Evolutionary conservation across 2,113 vertebrate genomes (phyloP).

Genomic region (Meleagris gallopavo): DNA sequence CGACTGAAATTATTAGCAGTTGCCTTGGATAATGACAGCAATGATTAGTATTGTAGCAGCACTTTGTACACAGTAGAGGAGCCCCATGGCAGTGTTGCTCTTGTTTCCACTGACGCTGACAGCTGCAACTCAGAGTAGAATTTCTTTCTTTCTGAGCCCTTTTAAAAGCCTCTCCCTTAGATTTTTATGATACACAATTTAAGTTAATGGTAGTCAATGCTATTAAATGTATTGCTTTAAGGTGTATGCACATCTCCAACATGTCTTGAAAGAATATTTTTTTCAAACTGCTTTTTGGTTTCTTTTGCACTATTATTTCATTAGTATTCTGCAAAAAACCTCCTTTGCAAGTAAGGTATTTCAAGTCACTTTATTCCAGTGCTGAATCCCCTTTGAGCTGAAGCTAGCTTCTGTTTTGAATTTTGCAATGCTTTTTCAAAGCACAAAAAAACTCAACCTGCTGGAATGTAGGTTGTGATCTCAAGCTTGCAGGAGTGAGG

Average conservation of each 20-base stretch:
- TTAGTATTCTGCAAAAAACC: not conserved
- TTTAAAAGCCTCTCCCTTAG: not conserved
- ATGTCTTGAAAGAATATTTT: not conserved
- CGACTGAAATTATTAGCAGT: fast-evolving
- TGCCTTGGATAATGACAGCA: not conserved
- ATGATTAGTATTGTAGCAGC: not conserved
- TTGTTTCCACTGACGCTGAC: not conserved
- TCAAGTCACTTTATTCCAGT: not conserved
- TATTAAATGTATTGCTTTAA: not conserved
- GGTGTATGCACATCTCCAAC: not conserved
- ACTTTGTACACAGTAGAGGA: not conserved
- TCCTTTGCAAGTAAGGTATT: not conserved
- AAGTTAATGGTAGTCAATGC: not conserved
- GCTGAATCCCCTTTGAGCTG: not conserved
- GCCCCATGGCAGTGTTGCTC: not conserved
- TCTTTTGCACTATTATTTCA: not conserved
- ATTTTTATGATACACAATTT: not conserved
- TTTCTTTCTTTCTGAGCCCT: not conserved
- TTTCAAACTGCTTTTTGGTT: not conserved
- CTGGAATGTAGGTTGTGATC: slow-evolving; percentile 8
- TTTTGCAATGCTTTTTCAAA: not conserved
- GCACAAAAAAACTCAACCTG: not conserved
- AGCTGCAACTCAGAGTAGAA: not conserved
- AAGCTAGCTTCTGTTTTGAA: not conserved
- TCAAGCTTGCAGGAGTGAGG: not conserved